A percentile compares a stretch with the other conserved stretches of the same genome.
Conservation (phyloP, 2,888 invertebrate species). For the Leptarthrus brevirostris region DNA sequence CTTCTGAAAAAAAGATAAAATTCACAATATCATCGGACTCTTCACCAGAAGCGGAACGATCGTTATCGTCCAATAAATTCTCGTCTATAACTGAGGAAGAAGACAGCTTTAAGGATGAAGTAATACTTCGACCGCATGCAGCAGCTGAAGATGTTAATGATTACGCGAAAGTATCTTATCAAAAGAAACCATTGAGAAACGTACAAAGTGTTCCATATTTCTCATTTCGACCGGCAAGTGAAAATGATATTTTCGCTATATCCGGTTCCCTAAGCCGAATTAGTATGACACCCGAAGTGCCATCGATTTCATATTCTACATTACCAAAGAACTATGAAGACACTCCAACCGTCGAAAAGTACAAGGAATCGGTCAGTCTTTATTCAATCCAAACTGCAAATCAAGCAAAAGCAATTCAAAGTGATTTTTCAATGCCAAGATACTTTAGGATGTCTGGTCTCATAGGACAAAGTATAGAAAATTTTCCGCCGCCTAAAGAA, state of each 20-base stretch:
- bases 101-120: slow-evolving; percentile 56
- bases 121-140: slow-evolving; percentile 28
- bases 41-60: slow-evolving; percentile 51
- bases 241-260: slow-evolving; percentile 66
- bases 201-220: slow-evolving; percentile 66
- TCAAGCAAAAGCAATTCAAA: slow-evolving; percentile 65
- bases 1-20: slow-evolving; percentile 48
- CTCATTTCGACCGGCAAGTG: slow-evolving; percentile 63
- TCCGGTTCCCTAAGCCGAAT: slow-evolving; percentile 62
- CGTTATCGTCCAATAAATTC: slow-evolving; percentile 61
- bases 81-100: slow-evolving; percentile 64
- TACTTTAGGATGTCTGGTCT: slow-evolving; percentile 70
- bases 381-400: slow-evolving; percentile 70
- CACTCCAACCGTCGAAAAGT: slow-evolving; percentile 66
- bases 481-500: slow-evolving; percentile 46
- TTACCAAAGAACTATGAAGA: slow-evolving; percentile 67
- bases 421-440: slow-evolving; percentile 74
- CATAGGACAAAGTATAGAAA: slow-evolving; percentile 63
- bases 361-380: slow-evolving; percentile 65
- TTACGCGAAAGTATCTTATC: slow-evolving; percentile 49
- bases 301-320: slow-evolving; percentile 66
- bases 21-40: slow-evolving; percentile 53
- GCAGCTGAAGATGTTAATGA: background rate
- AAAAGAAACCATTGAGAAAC: slow-evolving; percentile 61
- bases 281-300: slow-evolving; percentile 68